Percentiles rank a stretch among this genome's conserved stretches.
Conservation (phyloP, 2,113 vertebrate species). For the crab-eating macaque (Macaca fascicularis) region DNA sequence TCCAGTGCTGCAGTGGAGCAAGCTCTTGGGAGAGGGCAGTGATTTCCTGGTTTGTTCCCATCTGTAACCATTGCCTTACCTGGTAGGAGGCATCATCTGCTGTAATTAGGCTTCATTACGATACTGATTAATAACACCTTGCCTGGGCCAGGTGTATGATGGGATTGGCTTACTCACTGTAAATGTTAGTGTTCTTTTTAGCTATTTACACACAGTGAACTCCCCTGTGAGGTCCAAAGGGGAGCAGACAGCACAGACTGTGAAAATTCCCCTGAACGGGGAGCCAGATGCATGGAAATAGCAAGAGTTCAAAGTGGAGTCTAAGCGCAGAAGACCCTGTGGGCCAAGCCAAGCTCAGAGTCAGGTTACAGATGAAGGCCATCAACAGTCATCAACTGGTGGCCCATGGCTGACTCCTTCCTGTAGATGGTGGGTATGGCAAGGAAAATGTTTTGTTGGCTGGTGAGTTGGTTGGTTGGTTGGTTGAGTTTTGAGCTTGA, state of each 20-base stretch:
- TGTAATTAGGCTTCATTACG: conserved; percentile 86
- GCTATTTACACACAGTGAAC: conserved; percentile 78
- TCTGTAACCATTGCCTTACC: conserved; percentile 84
- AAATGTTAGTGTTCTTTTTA: conserved; percentile 68
- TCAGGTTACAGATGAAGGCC: not conserved
- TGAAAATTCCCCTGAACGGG: not conserved
- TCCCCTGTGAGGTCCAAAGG: not conserved
- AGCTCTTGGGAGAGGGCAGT: conserved; percentile 72
- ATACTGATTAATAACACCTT: conserved; percentile 85
- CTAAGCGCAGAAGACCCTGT: not conserved
- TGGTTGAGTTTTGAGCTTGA: conserved; percentile 8
- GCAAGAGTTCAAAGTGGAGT: not conserved
- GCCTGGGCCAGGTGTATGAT: conserved; percentile 73
- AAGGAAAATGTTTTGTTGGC: not conserved
- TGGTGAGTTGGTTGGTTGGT: not conserved
- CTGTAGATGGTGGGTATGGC: not conserved
- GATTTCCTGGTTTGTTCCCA: conserved; percentile 81
- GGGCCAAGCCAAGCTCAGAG: not conserved
- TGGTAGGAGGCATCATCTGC: conserved; percentile 83
- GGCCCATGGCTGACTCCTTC: not conserved
- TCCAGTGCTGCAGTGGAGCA: not conserved
- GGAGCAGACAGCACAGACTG: not conserved
- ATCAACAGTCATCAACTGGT: not conserved
- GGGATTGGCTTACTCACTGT: conserved; percentile 78
- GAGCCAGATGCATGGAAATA: not conserved